Percentiles rank a stretch among this genome's conserved stretches.
Evolutionary conservation across 2,113 vertebrate genomes (phyloP).

Genomic region (Oreochromis niloticus): DNA sequence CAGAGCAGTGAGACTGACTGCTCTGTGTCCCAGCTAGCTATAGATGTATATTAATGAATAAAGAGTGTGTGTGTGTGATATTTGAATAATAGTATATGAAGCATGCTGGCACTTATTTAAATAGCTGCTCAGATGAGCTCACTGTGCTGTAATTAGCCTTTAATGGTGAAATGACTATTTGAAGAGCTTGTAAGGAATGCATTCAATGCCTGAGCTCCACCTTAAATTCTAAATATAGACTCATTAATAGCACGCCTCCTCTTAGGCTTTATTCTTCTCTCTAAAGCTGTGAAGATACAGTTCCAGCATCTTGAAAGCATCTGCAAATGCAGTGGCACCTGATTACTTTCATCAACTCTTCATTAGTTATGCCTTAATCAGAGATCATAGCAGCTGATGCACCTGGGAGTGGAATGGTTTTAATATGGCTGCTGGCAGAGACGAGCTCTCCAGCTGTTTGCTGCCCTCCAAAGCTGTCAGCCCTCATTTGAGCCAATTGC

Average conservation of each 20-base stretch:
- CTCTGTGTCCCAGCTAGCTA: not conserved
- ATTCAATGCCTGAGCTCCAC: not conserved
- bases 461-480: constrained; percentile 67
- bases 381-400: constrained; percentile 63
- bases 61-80: not conserved
- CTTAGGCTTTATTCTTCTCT: not conserved
- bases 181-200: not conserved
- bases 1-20: not conserved
- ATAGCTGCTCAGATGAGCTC: not conserved
- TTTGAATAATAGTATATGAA: not conserved
- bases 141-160: not conserved
- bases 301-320: constrained; percentile 40
- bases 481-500: constrained; percentile 72
- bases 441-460: constrained; percentile 71
- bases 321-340: constrained; percentile 50
- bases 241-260: not conserved
- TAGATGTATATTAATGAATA: not conserved
- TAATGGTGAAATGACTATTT: not conserved
- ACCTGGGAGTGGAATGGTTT: constrained; percentile 62
- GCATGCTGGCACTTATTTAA: not conserved
- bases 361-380: constrained; percentile 72
- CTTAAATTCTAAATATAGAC: not conserved
- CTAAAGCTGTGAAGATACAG: not conserved
- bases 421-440: constrained; percentile 67
- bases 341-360: constrained; percentile 70